phyloP scores from a whole-genome alignment of 2,113 vertebrate species.

The Prionailurus viverrinus region DNA sequence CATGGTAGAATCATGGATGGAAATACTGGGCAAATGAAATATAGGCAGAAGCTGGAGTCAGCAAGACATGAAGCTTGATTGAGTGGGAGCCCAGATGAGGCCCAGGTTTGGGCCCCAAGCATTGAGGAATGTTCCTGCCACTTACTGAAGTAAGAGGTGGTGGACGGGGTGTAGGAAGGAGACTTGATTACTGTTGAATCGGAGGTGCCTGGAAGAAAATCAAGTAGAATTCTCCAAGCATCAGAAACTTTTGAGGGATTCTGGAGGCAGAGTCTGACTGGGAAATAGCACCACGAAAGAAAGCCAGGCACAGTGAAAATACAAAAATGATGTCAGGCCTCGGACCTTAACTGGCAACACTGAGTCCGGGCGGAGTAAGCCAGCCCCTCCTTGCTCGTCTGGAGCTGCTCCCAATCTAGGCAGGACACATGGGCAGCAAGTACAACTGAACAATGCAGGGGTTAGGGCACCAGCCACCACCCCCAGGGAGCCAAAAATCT shows the following conservation, averaged over 20 bases:
- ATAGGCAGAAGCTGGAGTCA: not conserved
- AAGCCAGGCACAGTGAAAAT: not conserved
- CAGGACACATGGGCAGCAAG: not conserved
- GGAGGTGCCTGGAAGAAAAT: not conserved
- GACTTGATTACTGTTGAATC: not conserved
- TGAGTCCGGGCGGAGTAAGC: not conserved
- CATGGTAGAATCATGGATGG: not conserved
- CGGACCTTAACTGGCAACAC: rapidly evolving
- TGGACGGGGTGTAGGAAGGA: not conserved
- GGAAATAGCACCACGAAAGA: not conserved
- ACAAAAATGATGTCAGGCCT: not conserved
- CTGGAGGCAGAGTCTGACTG: not conserved
- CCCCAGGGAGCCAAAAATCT: not conserved
- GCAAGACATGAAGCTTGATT: not conserved
- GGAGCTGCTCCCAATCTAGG: not conserved
- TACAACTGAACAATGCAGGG: not conserved
- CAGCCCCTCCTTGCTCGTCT: not conserved
- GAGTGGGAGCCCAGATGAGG: not conserved
- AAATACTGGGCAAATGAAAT: not conserved
- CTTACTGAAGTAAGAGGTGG: too few relatives aligned
- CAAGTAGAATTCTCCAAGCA: not conserved
- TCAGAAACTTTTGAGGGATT: too few relatives aligned
- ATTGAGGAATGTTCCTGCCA: not conserved
- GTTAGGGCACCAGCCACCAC: not conserved
- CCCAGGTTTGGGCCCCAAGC: not conserved